A percentile compares a stretch with the other conserved stretches of the same genome.
Evolutionary conservation across 1,140 invertebrate species (phyloP).

Genomic region (Psilanteris sp.): DNA sequence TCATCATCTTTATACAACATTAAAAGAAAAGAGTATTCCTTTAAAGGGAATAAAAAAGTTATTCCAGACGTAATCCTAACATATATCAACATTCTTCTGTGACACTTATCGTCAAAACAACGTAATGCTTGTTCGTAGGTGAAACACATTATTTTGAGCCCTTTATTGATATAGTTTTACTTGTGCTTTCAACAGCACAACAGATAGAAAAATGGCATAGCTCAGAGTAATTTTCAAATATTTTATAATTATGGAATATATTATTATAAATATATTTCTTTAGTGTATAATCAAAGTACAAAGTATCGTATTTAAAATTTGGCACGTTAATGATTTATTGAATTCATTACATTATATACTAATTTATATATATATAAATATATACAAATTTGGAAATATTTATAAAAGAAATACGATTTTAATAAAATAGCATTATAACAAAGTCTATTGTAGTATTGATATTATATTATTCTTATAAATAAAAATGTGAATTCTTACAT

Average conservation of each 20-base stretch:
- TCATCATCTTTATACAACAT: slow-evolving; percentile 13
- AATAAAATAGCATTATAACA: too few species aligned
- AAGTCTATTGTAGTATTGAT: background rate
- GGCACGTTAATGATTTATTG: too few species aligned
- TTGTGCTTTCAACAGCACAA: slow-evolving; percentile 25
- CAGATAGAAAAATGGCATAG: slow-evolving; percentile 34
- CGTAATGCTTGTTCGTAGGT: slow-evolving; percentile 34
- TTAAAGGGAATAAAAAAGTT: slow-evolving; percentile 13
- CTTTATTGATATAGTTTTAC: slow-evolving; percentile 50
- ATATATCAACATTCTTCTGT: slow-evolving; percentile 21
- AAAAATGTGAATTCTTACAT: slow-evolving; percentile 10
- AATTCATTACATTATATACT: too few species aligned
- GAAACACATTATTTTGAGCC: slow-evolving; percentile 9
- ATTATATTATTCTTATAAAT: background rate
- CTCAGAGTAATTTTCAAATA: slow-evolving; percentile 45
- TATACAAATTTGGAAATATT: too few species aligned
- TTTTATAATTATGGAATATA: too few species aligned
- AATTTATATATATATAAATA: too few species aligned
- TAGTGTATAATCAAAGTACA: too few species aligned
- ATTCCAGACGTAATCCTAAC: slow-evolving; percentile 6
- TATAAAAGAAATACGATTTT: too few species aligned
- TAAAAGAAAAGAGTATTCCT: background rate
- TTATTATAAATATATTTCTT: too few species aligned
- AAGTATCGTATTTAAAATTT: too few species aligned
- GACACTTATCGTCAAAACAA: slow-evolving; percentile 29